phyloP scores from a whole-genome alignment of 2,113 vertebrate genomes.

The Mesembrinibis cayennensis region DNA sequence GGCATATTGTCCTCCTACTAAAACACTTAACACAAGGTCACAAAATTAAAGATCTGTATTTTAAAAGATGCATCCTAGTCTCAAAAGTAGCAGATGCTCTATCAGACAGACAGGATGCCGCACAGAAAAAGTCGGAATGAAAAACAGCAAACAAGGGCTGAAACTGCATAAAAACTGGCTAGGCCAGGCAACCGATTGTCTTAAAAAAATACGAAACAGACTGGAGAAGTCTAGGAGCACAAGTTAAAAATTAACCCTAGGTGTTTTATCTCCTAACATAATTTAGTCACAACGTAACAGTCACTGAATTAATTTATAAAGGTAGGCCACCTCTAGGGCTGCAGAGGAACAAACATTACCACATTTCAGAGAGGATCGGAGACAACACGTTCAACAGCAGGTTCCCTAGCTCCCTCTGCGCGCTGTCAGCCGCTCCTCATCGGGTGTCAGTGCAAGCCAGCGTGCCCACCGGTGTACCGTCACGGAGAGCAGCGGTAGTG shows the following conservation, averaged over 20 bases:
- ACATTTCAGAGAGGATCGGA: neutral
- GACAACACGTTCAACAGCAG: neutral
- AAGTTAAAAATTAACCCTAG: neutral
- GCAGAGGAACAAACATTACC: neutral
- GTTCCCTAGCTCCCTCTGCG: neutral
- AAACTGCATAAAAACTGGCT: slow-evolving; percentile 6
- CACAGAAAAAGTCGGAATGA: neutral
- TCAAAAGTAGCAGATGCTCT: neutral
- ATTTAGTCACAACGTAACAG: neutral
- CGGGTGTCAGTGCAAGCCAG: neutral
- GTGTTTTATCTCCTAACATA: neutral
- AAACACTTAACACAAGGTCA: slow-evolving; percentile 23
- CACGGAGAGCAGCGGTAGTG: neutral
- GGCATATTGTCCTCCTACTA: neutral
- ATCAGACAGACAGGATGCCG: neutral
- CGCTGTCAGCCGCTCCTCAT: neutral
- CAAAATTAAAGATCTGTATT: neutral
- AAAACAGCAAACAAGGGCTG: slow-evolving; percentile 6
- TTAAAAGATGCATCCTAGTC: slow-evolving; percentile 1
- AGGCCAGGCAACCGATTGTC: slow-evolving; percentile 51
- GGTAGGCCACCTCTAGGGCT: neutral
- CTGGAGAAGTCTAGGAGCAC: neutral
- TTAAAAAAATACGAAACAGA: neutral
- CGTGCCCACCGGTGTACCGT: neutral
- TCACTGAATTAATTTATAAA: neutral